A percentile compares a stretch with the other conserved stretches of the same genome.
Conservation (phyloP, 1,140 invertebrate species). For the Bombus waltoni region DNA sequence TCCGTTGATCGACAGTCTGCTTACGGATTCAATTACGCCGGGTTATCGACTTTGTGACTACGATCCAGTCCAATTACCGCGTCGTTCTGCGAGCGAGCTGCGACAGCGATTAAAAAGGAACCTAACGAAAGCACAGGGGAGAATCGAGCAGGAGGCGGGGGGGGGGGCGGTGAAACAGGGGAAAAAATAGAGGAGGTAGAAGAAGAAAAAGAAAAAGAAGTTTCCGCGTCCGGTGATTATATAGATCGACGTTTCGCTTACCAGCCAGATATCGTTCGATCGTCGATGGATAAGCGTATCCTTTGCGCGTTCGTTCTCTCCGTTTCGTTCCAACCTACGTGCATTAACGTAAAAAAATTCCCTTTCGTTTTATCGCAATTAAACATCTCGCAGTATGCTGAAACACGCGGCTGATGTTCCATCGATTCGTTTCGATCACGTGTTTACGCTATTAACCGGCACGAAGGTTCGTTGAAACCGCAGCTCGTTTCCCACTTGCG, state of each 20-base stretch:
- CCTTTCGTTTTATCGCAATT: constrained; percentile 16
- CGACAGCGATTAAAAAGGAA: constrained; percentile 60
- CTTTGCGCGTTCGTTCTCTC: constrained; percentile 6
- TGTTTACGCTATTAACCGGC: no score
- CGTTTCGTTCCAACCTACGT: constrained; percentile 8
- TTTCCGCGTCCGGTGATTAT: constrained; percentile 59
- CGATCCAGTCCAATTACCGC: constrained; percentile 66
- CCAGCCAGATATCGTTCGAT: constrained; percentile 48
- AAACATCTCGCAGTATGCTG: not conserved
- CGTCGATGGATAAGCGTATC: constrained; percentile 23
- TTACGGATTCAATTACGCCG: constrained; percentile 68
- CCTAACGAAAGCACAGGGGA: not conserved
- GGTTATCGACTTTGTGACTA: constrained; percentile 69
- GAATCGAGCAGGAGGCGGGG: not conserved
- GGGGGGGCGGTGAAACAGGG: not conserved
- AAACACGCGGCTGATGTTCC: no score
- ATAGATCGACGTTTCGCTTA: constrained; percentile 52
- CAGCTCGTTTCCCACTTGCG: not conserved
- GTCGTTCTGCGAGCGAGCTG: constrained; percentile 54
- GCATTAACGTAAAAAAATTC: not conserved
- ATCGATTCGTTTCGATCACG: constrained; percentile 9
- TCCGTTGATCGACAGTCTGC: constrained; percentile 64
- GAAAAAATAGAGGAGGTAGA: not conserved
- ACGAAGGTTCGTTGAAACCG: constrained; percentile 39
- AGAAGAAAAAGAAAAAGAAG: constrained; percentile 1